A percentile compares a stretch with the other conserved stretches of the same genome.
Evolutionary conservation across 2,113 vertebrate species (phyloP).

Genomic region (Hystrix cristata): DNA sequence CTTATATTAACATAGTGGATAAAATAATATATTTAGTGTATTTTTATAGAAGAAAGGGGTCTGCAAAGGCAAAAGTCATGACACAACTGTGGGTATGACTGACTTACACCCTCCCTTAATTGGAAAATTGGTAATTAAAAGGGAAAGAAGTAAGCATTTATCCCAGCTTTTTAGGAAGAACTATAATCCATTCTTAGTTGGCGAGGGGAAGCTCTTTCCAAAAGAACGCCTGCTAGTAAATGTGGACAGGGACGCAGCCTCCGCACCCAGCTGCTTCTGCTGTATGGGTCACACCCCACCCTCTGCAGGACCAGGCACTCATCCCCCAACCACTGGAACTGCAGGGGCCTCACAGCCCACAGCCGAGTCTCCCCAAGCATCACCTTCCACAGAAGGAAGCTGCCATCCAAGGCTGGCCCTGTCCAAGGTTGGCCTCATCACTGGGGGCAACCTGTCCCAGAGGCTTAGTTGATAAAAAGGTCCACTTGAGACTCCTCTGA

Average conservation of each 20-base stretch:
- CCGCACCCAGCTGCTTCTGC: background rate
- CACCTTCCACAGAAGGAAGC: background rate
- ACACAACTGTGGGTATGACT: background rate
- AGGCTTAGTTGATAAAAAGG: background rate
- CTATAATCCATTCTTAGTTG: background rate
- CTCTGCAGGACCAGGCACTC: background rate
- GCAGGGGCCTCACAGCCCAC: background rate
- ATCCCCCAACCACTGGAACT: background rate
- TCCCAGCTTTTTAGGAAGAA: background rate
- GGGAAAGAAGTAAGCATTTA: background rate
- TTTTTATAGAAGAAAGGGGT: background rate
- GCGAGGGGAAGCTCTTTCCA: background rate
- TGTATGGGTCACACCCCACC: background rate
- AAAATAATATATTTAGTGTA: background rate
- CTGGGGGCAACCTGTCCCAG: background rate
- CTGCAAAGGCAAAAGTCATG: background rate
- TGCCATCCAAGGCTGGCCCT: background rate
- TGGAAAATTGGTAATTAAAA: slow-evolving; percentile 6
- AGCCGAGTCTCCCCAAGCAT: background rate
- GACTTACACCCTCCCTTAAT: background rate
- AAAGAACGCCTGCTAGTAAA: background rate
- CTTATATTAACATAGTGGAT: background rate
- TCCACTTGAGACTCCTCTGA: background rate
- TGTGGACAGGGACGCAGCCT: background rate
- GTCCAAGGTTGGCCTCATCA: no score